Percentiles rank a stretch among this genome's conserved stretches.
phyloP scores from a whole-genome alignment of 2,113 vertebrate species.

The Artemisiospiza belli region DNA sequence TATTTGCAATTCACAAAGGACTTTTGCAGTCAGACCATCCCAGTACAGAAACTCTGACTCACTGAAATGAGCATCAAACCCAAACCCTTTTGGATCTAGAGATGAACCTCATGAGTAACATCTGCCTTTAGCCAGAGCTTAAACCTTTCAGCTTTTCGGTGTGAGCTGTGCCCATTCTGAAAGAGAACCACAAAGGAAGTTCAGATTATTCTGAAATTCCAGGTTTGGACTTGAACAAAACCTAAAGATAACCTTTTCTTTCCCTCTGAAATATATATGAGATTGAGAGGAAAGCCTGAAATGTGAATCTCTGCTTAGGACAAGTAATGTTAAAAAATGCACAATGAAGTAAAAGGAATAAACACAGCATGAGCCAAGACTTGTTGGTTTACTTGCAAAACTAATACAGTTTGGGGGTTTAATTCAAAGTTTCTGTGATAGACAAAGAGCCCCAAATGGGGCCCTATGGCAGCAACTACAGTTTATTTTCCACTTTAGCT shows the following conservation, averaged over 20 bases:
- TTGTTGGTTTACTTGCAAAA: background rate
- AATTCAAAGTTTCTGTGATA: background rate
- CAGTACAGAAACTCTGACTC: background rate
- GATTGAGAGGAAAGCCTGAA: background rate
- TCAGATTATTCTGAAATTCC: background rate
- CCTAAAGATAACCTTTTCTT: background rate
- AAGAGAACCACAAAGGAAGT: background rate
- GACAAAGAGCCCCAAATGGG: background rate
- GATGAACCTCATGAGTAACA: background rate
- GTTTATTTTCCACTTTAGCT: background rate
- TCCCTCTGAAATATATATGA: background rate
- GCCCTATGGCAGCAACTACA: background rate
- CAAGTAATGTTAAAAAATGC: background rate
- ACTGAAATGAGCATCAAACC: background rate
- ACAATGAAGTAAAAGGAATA: background rate
- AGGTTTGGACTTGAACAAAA: background rate
- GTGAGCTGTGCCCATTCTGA: background rate
- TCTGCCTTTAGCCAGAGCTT: background rate
- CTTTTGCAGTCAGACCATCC: background rate
- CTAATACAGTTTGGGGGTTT: background rate
- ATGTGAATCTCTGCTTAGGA: background rate
- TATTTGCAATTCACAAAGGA: background rate
- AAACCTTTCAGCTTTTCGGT: background rate
- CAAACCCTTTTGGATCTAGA: background rate
- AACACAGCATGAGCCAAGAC: rapidly evolving